Conservation (phyloP, 2,797 vertebrate genomes). For the Botia almorhae region DNA sequence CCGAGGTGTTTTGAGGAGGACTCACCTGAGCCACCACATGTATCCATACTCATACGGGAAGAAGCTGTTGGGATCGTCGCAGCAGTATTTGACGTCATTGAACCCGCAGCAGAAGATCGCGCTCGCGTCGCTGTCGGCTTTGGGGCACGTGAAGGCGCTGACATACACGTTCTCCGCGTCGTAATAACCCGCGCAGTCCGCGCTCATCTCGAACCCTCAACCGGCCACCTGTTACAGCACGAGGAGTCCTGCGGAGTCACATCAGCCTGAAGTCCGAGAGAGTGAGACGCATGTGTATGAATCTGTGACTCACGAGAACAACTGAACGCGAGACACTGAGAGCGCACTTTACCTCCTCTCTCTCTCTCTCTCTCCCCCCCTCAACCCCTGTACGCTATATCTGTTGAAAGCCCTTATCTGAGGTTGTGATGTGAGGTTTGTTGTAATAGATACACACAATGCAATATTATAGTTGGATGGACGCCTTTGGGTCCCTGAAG, state of each 20-base stretch:
- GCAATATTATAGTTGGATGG: no score
- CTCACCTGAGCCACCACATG: constrained; percentile 93
- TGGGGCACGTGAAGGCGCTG: constrained; percentile 85
- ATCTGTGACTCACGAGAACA: neutral
- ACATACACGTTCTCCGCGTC: constrained; percentile 81
- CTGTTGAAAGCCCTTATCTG: no score
- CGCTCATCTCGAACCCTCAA: constrained; percentile 75
- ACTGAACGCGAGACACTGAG: constrained; percentile 6
- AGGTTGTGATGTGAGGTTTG: no score
- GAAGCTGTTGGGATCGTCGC: constrained; percentile 90
- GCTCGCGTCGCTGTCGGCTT: constrained; percentile 74
- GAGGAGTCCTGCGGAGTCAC: neutral
- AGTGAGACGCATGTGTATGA: neutral
- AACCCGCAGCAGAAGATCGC: constrained; percentile 90
- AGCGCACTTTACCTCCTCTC: neutral
- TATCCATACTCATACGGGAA: constrained; percentile 91
- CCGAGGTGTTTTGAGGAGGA: neutral
- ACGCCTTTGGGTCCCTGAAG: no score
- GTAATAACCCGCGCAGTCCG: constrained; percentile 85
- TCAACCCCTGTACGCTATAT: no score
- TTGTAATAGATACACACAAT: no score
- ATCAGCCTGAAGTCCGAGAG: neutral
- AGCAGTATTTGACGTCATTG: constrained; percentile 90
- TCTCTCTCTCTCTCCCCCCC: no score
- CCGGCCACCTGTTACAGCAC: neutral